Evolutionary conservation across 2,113 vertebrate species (phyloP).

Genomic region (Dendropsophus ebraccatus): DNA sequence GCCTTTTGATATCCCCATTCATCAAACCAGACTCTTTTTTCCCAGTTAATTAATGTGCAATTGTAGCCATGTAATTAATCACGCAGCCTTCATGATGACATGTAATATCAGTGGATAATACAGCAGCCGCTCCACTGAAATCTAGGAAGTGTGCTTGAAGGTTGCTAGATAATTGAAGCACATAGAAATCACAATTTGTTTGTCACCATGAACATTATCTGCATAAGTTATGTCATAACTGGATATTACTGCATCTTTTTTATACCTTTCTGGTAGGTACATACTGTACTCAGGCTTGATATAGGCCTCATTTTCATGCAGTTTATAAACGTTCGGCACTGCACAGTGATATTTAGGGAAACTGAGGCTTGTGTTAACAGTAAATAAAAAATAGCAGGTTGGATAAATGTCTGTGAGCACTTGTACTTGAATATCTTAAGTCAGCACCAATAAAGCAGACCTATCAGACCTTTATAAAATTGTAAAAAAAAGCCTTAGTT

Average conservation of each 20-base stretch:
- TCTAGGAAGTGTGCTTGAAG: slow-evolving; percentile 60
- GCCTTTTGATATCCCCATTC: slow-evolving; percentile 60
- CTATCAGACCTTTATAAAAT: too few species aligned
- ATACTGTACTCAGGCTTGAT: background rate
- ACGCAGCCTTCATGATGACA: slow-evolving; percentile 50
- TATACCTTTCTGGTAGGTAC: background rate
- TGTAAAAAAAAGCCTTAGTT: too few species aligned
- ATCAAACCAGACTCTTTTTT: background rate
- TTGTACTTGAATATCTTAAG: too few species aligned
- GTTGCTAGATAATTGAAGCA: slow-evolving; percentile 61
- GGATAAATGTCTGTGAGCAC: background rate
- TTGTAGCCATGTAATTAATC: slow-evolving; percentile 60
- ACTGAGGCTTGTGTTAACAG: background rate
- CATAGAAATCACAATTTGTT: slow-evolving; percentile 66
- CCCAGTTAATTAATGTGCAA: slow-evolving; percentile 60
- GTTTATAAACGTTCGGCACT: background rate
- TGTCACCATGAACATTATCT: slow-evolving; percentile 57
- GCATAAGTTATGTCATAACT: slow-evolving; percentile 25
- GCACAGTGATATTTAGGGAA: background rate
- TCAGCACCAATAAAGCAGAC: too few species aligned
- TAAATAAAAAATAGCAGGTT: background rate
- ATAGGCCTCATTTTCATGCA: background rate
- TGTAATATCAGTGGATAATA: slow-evolving; percentile 53
- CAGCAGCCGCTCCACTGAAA: slow-evolving; percentile 57
- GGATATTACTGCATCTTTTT: background rate